A percentile compares a stretch with the other conserved stretches of the same genome.
Evolutionary conservation across 92 coral and sea anemone genomes (phyloP).

Genomic region (Scolanthus callimorphus): DNA sequence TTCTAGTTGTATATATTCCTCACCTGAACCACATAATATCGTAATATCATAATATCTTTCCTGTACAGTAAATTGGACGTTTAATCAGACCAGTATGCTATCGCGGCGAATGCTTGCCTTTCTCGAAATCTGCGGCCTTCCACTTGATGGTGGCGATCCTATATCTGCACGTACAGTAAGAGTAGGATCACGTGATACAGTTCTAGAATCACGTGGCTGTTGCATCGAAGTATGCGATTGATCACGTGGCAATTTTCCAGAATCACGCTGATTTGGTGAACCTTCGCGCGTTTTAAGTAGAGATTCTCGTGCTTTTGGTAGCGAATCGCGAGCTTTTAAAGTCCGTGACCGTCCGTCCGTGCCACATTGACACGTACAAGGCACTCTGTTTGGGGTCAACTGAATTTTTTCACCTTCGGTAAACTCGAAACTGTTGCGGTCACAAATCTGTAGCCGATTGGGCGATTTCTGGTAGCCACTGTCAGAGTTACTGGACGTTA

Average conservation of each 20-base stretch:
- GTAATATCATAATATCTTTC: too few relatives aligned
- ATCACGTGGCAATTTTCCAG: not conserved
- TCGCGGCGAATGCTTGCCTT: conserved; percentile 85
- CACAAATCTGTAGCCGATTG: conserved; percentile 56
- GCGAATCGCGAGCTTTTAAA: not conserved
- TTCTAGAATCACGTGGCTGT: not conserved
- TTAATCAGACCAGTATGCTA: conserved; percentile 55
- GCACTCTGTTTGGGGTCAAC: conserved; percentile 25
- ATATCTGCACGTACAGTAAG: conserved; percentile 6
- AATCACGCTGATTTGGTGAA: conserved; percentile 9
- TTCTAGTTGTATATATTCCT: too few relatives aligned
- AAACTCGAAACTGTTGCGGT: conserved; percentile 72
- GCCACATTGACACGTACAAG: conserved; percentile 62
- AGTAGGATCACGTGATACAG: conserved; percentile 2
- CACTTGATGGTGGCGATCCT: conserved; percentile 17
- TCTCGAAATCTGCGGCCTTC: conserved; percentile 33
- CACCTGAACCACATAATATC: too few relatives aligned
- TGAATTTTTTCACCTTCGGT: conserved; percentile 34
- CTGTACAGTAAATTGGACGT: too few relatives aligned
- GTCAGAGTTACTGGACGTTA: conserved; percentile 72
- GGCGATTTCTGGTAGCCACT: conserved; percentile 87
- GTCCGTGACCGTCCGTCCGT: conserved; percentile 32
- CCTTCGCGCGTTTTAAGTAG: conserved; percentile 7
- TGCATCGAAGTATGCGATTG: not conserved
- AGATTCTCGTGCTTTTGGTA: not conserved